Base-by-base conservation (phyloP, 2,797 vertebrate genomes). In the Phoeniculus purpureus region DNA sequence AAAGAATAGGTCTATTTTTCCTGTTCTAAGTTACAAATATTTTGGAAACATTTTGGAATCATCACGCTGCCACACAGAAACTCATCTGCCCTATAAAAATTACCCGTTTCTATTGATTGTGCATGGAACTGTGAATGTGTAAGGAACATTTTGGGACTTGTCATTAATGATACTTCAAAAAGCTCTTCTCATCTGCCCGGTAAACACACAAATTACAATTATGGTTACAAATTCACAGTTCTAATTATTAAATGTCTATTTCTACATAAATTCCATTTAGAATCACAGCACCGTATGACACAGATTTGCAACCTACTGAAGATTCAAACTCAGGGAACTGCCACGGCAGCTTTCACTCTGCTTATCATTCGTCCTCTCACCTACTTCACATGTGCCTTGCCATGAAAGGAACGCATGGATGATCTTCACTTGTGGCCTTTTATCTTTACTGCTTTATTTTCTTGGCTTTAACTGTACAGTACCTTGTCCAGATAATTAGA, bases 311-410 rank as follows among this genome's bases (percentile, higher is more conserved):
- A 11, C 29, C 32, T 43, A 43, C 25, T 29, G 17, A 68, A 81
- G 32, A 87, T 43, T 66, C 60, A 77, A 74, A 90, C 18, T n/a
- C 37, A 74, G 81, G 66, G 52, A 13, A 43, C 60, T 94, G 47
- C 32, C 37, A 60, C 16, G 58, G 50, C 19, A 85, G 52, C 40
- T 81, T 85, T 72, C n/a, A 8, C 20, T 62, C 43, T 51, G 62
- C 74, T 96, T 87, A 85, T 90, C 19, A 1, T 66, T 76, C 67
- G 56, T 91, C 87, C 89, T 92, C 94, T 93, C 74, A 87, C 89
- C 81, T 75, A 70, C 58, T 93, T 81, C 59, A 51, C 48, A 56
- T 71, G 67, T 43, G 70, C 87, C 66, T 81, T 85, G 59, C 71
- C 71, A 83, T 54, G 76, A 85, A 65, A 85, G 34, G 61, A 85